Base-by-base conservation (phyloP, 2,797 vertebrate genomes). In the Dendrocincla fuliginosa region DNA sequence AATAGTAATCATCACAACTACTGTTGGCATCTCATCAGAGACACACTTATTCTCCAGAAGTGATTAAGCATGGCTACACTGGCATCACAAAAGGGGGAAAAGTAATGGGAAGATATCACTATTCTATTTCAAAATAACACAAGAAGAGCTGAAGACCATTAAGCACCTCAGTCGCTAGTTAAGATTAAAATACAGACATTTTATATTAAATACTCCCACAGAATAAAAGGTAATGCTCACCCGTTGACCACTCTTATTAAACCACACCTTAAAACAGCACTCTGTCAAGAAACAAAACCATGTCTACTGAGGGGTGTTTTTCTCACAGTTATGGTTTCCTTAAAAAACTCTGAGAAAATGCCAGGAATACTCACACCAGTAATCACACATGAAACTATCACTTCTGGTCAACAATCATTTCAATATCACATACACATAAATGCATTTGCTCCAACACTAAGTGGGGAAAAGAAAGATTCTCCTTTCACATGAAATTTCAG, bases 381-480 rank as follows among this genome's bases (percentile, higher is more conserved):
- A 53, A 89, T 20, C 1, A 2, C 20, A 76, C 0, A 0, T 39
- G 32, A 74, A 87, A 57, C 16, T 50, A 65, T 13, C 17, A 27
- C n/a, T 78, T 67, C 46, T 75, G 61, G 53, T 68, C 61, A 80
- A 61, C 27, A 75, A 6, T 10, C 71, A 22, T 9, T 67, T n/a
- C 32, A 49, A 1, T 23, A 65, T 16, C 64, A 52, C 22, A 16
- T 9, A 44, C 0, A 0, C 8, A 5, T 33, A 55, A 23, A 73
- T 9, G 3, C 12, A 63, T 67, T 83, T 52, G 13, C 39, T 70
- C 25, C 44, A 46, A 49, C 28, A 25, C 13, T 15, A 77, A 24
- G 16, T 3, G 1, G 4, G 16, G 35, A 39, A 76, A 61, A 79
- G 16, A 30, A 86, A 69, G 30, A 56, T 42, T 77, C 13, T 89